Base-by-base conservation (phyloP, 2,888 invertebrate genomes). In the Epistrophella euchroma region DNA sequence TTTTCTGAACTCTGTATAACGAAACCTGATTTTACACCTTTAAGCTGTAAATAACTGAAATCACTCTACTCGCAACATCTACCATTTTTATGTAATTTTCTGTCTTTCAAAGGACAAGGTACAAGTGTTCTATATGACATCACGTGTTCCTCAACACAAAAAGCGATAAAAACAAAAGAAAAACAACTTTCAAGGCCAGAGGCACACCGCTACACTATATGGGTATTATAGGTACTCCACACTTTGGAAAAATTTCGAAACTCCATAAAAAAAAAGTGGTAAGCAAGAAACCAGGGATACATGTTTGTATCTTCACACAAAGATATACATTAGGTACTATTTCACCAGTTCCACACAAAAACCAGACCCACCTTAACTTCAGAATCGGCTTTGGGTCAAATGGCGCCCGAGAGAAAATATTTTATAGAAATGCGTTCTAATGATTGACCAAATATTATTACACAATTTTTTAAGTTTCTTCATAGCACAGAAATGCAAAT, bases 291-390 rank as follows among this genome's bases (percentile, higher is more conserved):
- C 22, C 62, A 32, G 70, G 70, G 56, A 74, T 77, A 47, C 47
- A 74, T 71, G 56, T 83, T 74, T 62, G 62, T 73, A 62, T 47
- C 62, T 43, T 73, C 28, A 55, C 60, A 68, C 71, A 75, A 64
- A 50, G 71, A 71, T 50, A 64, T 47, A 66, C 64, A 64, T 35
- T n/a, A n/a, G 40, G 11, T 19, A 28, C 50, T 25, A 32, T 52
- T 17, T 11, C 11, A 52, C 60, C n/a, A 60, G 9, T 60, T 22
- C 60, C 60, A 22, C 10, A 19, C 10, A 60, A 9, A 4, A 19
- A 37, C 15, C 62, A 62, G n/a, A 43, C 25, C 28, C n/a, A 62
- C 10, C 43, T 28, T 17, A 17, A 22, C n/a, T 19, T 4, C 28
- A 47, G 22, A 37, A 40, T 4, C 40, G 35, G 22, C 9, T 22